Evolutionary conservation across 2,888 invertebrate genomes (phyloP), one percentile per base, ranked within the genome.

Genomic region (Pheosia tremula): DNA sequence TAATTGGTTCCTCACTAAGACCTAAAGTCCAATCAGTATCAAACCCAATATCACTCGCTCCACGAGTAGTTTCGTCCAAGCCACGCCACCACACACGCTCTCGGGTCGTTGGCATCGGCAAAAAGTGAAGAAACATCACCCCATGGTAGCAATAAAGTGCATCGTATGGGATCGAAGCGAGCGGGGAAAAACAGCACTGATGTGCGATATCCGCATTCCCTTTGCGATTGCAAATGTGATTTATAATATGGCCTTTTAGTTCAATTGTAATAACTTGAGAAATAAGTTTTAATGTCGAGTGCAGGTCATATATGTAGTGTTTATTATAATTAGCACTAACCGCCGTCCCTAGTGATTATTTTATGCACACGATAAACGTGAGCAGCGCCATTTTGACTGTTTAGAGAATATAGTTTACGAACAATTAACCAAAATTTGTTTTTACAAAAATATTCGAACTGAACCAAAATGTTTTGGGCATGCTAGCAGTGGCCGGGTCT

Each of bases 91-190:
- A 11, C 11, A 8, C 11, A n/a, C 55, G 55, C 39, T 39, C 39
- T 56, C 58, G 65, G 81, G 79, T 80, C 79, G 69, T 75, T 78
- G 80, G 59, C 80, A 62, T 50, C 64, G 58, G 71, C 68, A 79
- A 80, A 78, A 80, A 79, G 72, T 64, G 63, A 71, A 74, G 79
- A 77, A 79, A 66, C 64, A 64, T 65, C 63, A 64, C 71, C 43
- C 13, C 11, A 53, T 37, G 53, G 55, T 5, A n/a, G n/a, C 13
- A 39, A 13, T 55, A 39, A n/a, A 36, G 39, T 13, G 55, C 37
- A 39, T 11, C 55, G 55, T 55, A 41, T 55, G 55, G 55, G 55
- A 54, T 11, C 53, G 37, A 39, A 4, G 13, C 55, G 37, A 2
- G 5, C 8, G 39, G 39, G 39, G 39, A 39, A 55, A 41, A 13